phyloP scores from a whole-genome alignment of 1,140 invertebrate genomes.

The Drosophila auraria region DNA sequence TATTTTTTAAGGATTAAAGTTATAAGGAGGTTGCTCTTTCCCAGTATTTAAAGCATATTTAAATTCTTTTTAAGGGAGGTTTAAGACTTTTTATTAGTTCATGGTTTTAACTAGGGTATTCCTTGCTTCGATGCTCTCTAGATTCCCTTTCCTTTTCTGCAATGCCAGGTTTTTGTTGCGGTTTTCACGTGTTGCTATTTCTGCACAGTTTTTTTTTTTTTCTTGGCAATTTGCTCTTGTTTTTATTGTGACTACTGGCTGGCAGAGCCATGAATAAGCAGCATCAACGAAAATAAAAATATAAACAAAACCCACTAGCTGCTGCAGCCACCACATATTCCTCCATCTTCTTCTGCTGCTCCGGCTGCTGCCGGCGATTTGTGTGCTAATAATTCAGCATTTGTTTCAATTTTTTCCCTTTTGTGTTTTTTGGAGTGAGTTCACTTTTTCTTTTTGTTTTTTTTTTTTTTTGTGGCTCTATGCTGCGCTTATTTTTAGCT shows the following conservation, averaged over 20 bases:
- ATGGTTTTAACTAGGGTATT: not conserved
- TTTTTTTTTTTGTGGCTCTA: slow-evolving; percentile 32
- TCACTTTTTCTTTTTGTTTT: slow-evolving; percentile 4
- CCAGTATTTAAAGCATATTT: not conserved
- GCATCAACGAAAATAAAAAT: slow-evolving; percentile 51
- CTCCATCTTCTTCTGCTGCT: slow-evolving; percentile 18
- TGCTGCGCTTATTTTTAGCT: slow-evolving; percentile 50
- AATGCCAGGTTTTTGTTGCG: slow-evolving; percentile 55
- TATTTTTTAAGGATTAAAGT: not conserved
- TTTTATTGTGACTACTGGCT: slow-evolving; percentile 54
- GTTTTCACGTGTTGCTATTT: slow-evolving; percentile 81
- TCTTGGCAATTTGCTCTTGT: slow-evolving; percentile 52
- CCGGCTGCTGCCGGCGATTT: slow-evolving; percentile 47
- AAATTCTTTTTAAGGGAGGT: accelerated
- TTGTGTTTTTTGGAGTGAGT: slow-evolving; percentile 27
- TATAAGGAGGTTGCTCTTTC: too few species aligned
- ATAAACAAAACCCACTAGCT: slow-evolving; percentile 42
- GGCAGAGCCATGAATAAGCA: slow-evolving; percentile 58
- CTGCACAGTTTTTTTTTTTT: slow-evolving; percentile 54
- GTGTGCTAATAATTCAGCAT: slow-evolving; percentile 81
- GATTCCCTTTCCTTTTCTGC: slow-evolving; percentile 24
- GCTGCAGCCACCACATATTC: slow-evolving; percentile 19
- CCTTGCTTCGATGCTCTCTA: not conserved
- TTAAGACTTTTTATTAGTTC: too few species aligned
- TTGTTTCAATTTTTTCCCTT: slow-evolving; percentile 60